These are phyloP conservation scores for Salpingus planirostris DNA, from an alignment of 2,888 invertebrate genomes.

Conservation along the genomic window DNA sequence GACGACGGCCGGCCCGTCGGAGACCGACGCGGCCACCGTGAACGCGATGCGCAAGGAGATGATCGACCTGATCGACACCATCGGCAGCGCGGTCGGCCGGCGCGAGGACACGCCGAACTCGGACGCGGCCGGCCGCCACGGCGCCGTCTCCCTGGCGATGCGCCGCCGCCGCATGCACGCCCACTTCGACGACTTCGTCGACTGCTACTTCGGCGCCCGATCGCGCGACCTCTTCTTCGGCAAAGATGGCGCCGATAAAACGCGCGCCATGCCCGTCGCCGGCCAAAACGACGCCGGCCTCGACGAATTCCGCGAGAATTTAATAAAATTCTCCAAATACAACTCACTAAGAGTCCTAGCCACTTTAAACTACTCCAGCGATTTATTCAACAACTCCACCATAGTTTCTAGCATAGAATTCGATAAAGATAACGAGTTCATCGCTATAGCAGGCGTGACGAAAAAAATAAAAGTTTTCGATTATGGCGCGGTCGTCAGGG, in stretches of 20 bases:
- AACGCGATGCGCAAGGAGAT: conserved; percentile 49
- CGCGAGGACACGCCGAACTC: conserved; percentile 24
- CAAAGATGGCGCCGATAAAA: conserved; percentile 31
- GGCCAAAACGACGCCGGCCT: conserved; percentile 51
- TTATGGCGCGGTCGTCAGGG: conserved; percentile 74
- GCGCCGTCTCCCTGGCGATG: conserved; percentile 45
- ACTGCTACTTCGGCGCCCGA: conserved; percentile 74
- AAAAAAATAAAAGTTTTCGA: conserved; percentile 91
- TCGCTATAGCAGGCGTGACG: conserved; percentile 93
- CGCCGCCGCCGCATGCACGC: conserved; percentile 68
- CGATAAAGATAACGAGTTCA: conserved; percentile 91
- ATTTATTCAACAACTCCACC: conserved; percentile 77
- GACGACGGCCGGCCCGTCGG: conserved; percentile 37
- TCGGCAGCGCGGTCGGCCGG: conserved; percentile 41
- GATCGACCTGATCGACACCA: conserved; percentile 48
- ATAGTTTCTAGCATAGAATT: conserved; percentile 91
- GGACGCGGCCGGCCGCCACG: conserved; percentile 18
- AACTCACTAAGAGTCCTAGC: conserved; percentile 71
- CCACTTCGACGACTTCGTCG: conserved; percentile 83
- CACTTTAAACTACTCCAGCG: conserved; percentile 82
- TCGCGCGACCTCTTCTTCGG: conserved; percentile 64
- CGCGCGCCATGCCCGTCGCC: too few relatives aligned
- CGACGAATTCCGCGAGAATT: conserved; percentile 72
- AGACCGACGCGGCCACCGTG: conserved; percentile 41
- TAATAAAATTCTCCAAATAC: conserved; percentile 77